Evolutionary conservation across 2,113 vertebrate species (phyloP), one percentile per base, ranked within the genome.

Genomic region (Corythoichthys haematopterus): DNA sequence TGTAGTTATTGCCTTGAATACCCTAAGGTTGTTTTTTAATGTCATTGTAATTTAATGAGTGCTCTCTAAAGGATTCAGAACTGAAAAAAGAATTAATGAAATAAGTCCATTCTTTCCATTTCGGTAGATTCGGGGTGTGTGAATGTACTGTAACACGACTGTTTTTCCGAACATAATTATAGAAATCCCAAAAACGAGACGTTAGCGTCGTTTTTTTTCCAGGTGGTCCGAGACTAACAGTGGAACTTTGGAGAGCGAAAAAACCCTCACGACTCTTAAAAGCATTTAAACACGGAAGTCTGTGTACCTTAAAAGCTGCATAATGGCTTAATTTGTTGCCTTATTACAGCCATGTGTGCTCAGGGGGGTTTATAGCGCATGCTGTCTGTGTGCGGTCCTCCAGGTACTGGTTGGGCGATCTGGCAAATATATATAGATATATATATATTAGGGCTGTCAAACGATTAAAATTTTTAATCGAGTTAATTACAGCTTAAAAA

Each of bases 281-380:
- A 87, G 56, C 68, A 46, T 83, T 90, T 90, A 91, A 90, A 86
- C 85, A 10, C 90, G 87, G 89, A 92, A 88, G 91, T 92, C 87
- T 91, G 90, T 88, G 86, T 88, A 88, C 78, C 88, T 90, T 85
- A 87, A 91, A 90, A 83, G 80, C 83, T 64, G 84, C 62, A 68
- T 90, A 89, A 90, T 86, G 82, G 85, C 87, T 90, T 91, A 89
- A 92, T 92, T 88, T 90, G 87, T 87, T 87, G 83, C 70, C 82
- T 91, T 92, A 90, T 92, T 91, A 88, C 84, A 90, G 85, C 89
- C 91, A 90, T 90, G 88, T 92, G 90, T 89, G 85, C 81, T 74
- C 56, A 28, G 58, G 78, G 57, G 63, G 11, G 72, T 87, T 91
- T 90, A 91, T 85, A 72, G 89, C 69, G 80, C 82, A 65, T 62